Percentiles rank a stretch among this genome's conserved stretches.
phyloP scores from a whole-genome alignment of 2,797 vertebrate species.

The Tympanoctomys barrerae region DNA sequence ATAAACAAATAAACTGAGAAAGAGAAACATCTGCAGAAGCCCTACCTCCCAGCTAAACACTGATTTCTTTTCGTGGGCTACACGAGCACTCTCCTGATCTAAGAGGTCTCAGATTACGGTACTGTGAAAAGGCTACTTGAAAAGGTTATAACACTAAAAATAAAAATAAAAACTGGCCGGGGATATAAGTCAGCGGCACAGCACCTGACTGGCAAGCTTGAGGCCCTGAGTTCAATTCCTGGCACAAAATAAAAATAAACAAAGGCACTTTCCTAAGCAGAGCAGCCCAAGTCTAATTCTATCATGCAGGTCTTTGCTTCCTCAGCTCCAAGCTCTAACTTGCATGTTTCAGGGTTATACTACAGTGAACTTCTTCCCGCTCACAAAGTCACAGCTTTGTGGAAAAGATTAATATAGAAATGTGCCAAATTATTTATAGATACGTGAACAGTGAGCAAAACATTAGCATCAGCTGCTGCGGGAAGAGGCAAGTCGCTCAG shows the following conservation, averaged over 20 bases:
- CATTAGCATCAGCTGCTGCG: conserved; percentile 40
- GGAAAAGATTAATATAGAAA: conserved; percentile 70
- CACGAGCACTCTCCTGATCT: neutral
- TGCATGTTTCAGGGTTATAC: neutral
- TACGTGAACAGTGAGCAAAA: conserved; percentile 70
- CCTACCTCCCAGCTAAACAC: neutral
- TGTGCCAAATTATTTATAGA: conserved; percentile 79
- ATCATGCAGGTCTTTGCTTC: neutral
- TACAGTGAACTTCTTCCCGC: conserved; percentile 59
- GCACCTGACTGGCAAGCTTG: too few species aligned
- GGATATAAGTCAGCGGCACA: too few species aligned
- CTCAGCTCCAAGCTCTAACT: neutral
- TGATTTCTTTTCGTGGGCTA: neutral
- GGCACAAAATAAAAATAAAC: neutral
- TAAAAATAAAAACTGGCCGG: neutral
- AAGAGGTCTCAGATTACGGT: neutral
- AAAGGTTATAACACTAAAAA: neutral
- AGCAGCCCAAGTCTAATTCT: neutral
- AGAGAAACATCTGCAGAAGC: neutral
- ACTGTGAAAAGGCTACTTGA: neutral
- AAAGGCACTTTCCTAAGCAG: neutral
- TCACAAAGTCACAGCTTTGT: conserved; percentile 51
- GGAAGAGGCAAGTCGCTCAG: neutral
- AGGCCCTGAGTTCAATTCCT: too few species aligned
- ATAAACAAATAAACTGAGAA: neutral